phyloP scores from a whole-genome alignment of 2,113 vertebrate species.

The Hystrix cristata region DNA sequence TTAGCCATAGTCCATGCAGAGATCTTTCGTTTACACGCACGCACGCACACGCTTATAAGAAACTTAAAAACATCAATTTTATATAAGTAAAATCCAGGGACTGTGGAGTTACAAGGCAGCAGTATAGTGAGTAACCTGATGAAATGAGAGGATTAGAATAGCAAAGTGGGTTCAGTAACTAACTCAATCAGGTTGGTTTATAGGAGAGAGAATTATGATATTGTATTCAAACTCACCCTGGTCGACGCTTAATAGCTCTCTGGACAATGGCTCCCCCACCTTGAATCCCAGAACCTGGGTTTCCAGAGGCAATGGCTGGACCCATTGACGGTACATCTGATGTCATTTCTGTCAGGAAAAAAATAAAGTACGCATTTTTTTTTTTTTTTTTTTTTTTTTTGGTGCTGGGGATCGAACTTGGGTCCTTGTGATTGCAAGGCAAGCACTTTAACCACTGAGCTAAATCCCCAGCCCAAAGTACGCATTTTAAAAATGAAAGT shows the following conservation, averaged over 20 bases:
- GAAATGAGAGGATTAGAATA: neutral
- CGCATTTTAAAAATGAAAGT: neutral
- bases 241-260: conserved; percentile 92
- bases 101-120: neutral
- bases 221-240: conserved; percentile 89
- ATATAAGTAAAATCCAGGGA: neutral
- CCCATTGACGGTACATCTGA: conserved; percentile 92
- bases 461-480: too few species aligned
- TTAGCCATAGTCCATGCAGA: neutral
- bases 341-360: conserved; percentile 90
- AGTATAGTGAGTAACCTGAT: neutral
- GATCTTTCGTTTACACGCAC: neutral
- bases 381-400: too few species aligned
- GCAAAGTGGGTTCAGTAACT: neutral
- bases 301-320: conserved; percentile 88
- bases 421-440: too few species aligned
- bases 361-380: conserved; percentile 24
- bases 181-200: conserved; percentile 58
- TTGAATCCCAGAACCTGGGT: conserved; percentile 81
- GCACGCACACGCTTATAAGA: neutral
- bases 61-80: conserved; percentile 36
- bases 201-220: neutral
- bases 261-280: conserved; percentile 88
- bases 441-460: too few species aligned
- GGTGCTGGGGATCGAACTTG: too few species aligned